Percentiles rank a stretch among this genome's conserved stretches.
Evolutionary conservation across 2,797 vertebrate genomes (phyloP).

Genomic region (Carduelis carduelis): DNA sequence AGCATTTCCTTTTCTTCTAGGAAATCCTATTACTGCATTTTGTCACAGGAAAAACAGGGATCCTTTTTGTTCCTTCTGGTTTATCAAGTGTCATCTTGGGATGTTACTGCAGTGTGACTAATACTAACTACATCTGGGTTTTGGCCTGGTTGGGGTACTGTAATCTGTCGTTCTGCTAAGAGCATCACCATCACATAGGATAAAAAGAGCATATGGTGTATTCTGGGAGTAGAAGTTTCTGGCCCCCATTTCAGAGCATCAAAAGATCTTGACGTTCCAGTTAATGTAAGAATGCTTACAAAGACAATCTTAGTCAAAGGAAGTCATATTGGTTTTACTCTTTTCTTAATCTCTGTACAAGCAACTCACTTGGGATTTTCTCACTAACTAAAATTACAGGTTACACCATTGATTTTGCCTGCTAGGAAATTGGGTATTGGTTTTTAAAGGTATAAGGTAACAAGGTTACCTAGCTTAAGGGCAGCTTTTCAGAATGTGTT

Average conservation of each 20-base stretch:
- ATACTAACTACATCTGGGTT: background rate
- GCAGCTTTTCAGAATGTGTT: background rate
- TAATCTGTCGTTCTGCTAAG: background rate
- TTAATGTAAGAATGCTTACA: background rate
- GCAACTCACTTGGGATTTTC: background rate
- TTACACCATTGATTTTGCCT: background rate
- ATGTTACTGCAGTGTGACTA: background rate
- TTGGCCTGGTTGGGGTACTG: background rate
- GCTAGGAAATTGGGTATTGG: background rate
- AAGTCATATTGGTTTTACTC: background rate
- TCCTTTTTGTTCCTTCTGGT: background rate
- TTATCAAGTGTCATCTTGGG: background rate
- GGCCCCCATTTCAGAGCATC: background rate
- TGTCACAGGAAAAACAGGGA: background rate
- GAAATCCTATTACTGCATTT: background rate
- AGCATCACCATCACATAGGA: background rate
- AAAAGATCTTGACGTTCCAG: background rate
- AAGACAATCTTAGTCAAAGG: background rate
- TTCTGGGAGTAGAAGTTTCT: background rate
- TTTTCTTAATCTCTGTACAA: background rate
- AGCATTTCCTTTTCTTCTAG: background rate
- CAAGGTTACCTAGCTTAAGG: background rate
- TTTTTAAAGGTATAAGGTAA: background rate
- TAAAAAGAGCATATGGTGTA: background rate
- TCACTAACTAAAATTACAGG: background rate